These are phyloP conservation scores for Dendrocopos noguchii DNA, from an alignment of 2,113 vertebrate genomes.

Conservation along the genomic window DNA sequence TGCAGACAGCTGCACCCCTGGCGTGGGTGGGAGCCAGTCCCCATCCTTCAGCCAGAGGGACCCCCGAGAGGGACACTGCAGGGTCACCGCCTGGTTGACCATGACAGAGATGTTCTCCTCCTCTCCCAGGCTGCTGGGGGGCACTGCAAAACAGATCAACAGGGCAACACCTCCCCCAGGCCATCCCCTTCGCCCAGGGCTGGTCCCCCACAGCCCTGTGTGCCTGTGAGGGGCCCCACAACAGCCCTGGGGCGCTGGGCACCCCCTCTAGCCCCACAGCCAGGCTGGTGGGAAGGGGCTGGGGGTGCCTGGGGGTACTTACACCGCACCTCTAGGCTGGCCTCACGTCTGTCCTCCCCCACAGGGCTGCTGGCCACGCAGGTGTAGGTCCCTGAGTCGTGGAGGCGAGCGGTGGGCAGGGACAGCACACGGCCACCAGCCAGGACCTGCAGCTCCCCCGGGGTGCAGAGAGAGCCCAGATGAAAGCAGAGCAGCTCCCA, in stretches of 20 bases:
- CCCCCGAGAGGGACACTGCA: slow-evolving; percentile 49
- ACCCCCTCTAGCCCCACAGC: too few relatives aligned
- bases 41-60: slow-evolving; percentile 74
- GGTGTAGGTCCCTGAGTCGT: slow-evolving; percentile 85
- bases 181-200: neutral
- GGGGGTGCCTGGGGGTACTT: neutral
- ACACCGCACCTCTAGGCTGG: slow-evolving; percentile 79
- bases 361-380: slow-evolving; percentile 85
- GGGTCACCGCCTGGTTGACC: neutral
- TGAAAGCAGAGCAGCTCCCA: neutral
- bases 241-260: accelerated
- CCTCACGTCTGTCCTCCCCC: slow-evolving; percentile 86
- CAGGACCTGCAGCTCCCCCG: slow-evolving; percentile 57
- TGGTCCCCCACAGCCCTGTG: neutral
- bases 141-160: neutral
- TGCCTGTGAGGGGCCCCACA: accelerated
- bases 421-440: slow-evolving; percentile 73
- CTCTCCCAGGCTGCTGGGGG: slow-evolving; percentile 28
- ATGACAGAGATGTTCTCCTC: slow-evolving; percentile 60
- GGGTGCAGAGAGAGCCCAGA: neutral
- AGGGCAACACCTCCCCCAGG: neutral
- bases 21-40: slow-evolving; percentile 37
- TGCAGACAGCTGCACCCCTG: slow-evolving; percentile 63
- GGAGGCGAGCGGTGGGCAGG: slow-evolving; percentile 73
- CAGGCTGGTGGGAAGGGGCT: neutral